These are phyloP conservation scores for Psittacula cyanocephala DNA, from an alignment of 2,113 vertebrate species.

Conservation along the genomic window DNA sequence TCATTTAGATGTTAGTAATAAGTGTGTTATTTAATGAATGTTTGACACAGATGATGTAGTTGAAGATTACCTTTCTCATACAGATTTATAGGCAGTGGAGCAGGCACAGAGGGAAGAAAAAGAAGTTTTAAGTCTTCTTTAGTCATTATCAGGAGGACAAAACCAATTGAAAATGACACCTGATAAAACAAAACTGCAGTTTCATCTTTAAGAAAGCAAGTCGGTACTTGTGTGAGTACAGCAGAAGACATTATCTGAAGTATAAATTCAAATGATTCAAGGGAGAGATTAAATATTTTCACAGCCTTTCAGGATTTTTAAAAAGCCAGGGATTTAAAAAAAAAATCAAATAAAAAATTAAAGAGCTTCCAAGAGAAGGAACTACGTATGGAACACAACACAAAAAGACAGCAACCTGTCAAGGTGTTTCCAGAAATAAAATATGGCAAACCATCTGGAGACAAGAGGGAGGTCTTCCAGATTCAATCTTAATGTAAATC, in stretches of 20 bases:
- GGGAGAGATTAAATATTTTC: not conserved
- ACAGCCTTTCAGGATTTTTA: not conserved
- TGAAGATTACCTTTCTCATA: not conserved
- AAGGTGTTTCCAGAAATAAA: conserved; percentile 10
- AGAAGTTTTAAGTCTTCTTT: not conserved
- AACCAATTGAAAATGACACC: not conserved
- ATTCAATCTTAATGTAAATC: not conserved
- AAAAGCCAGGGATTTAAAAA: not conserved
- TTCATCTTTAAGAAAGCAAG: not conserved
- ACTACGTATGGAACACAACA: not conserved
- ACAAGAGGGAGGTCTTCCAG: not conserved
- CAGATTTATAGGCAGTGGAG: not conserved
- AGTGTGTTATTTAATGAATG: not conserved
- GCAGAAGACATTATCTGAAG: not conserved
- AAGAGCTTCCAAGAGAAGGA: not conserved
- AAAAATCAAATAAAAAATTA: not conserved
- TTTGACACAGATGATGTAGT: not conserved
- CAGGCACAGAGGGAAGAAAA: not conserved
- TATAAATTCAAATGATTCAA: not conserved
- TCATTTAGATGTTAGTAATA: not conserved
- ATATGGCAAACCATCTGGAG: not conserved
- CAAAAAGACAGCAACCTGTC: not conserved
- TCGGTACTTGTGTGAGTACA: not conserved
- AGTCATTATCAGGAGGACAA: not conserved
- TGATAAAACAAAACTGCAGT: not conserved